Conservation (phyloP, 1,140 invertebrate species). For the Pentalonia nigronervosa region DNA sequence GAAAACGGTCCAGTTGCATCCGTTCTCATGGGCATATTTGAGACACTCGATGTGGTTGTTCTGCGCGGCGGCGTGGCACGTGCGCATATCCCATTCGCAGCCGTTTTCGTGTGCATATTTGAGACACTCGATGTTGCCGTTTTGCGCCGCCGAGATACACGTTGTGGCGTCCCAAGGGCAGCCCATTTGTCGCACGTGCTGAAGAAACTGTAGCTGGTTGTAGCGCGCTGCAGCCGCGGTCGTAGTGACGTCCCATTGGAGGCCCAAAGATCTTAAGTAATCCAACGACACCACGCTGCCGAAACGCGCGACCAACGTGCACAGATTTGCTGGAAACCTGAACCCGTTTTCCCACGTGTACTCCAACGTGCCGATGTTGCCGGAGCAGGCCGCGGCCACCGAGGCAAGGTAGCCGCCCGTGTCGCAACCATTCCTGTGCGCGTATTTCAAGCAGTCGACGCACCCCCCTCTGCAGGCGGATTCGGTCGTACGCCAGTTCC, state of each 20-base stretch:
- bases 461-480: rapidly evolving
- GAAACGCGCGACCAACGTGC: neutral
- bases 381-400: too few species aligned
- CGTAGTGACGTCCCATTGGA: neutral
- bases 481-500: too few species aligned
- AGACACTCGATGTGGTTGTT: neutral
- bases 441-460: neutral
- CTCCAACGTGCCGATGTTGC: neutral
- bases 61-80: too few species aligned
- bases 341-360: neutral
- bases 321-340: neutral
- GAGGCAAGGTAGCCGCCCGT: neutral
- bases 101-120: neutral
- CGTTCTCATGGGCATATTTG: neutral
- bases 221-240: neutral
- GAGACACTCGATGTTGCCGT: neutral
- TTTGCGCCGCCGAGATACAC: rapidly evolving
- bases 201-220: neutral
- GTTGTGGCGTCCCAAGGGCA: neutral
- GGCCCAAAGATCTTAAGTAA: neutral
- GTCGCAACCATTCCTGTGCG: neutral
- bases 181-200: neutral
- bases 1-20: neutral
- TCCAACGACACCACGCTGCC: neutral
- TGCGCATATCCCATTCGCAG: neutral